phyloP scores from a whole-genome alignment of 2,797 vertebrate genomes.

The Fistularia tabacaria region DNA sequence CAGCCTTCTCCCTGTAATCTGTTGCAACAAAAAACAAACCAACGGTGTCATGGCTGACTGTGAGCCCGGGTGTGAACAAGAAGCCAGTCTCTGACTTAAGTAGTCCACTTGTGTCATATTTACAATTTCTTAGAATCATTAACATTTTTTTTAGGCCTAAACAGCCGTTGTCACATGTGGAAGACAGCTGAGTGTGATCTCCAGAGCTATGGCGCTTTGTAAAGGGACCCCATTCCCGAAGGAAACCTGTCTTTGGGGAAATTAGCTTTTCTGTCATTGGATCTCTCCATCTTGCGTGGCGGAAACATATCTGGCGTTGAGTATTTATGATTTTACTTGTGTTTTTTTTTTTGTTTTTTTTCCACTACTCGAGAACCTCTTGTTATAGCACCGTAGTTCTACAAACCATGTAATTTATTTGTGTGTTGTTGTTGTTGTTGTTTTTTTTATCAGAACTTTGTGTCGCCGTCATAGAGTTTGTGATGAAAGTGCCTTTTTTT shows the following conservation, averaged over 20 bases:
- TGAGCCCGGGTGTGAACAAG: conserved; percentile 57
- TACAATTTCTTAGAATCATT: neutral
- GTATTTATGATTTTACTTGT: conserved; percentile 68
- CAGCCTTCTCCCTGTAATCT: conserved; percentile 27
- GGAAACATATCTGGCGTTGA: conserved; percentile 56
- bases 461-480: conserved; percentile 27
- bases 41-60: conserved; percentile 21
- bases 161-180: conserved; percentile 53
- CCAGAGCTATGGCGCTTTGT: conserved; percentile 46
- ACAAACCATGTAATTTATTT: conserved; percentile 66
- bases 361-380: conserved; percentile 29
- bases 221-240: conserved; percentile 67
- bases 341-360: conserved; percentile 41
- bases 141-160: neutral
- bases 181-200: conserved; percentile 18
- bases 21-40: conserved; percentile 19
- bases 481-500: conserved; percentile 20
- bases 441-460: conserved; percentile 38
- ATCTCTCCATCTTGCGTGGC: conserved; percentile 66
- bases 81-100: conserved; percentile 66
- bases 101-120: conserved; percentile 44
- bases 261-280: conserved; percentile 54
- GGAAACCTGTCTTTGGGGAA: conserved; percentile 61
- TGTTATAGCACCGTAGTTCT: conserved; percentile 29
- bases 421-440: conserved; percentile 20